Evolutionary conservation across 2,113 vertebrate genomes (phyloP), one percentile per base, ranked within the genome.

Genomic region (Mastomys natalensis): DNA sequence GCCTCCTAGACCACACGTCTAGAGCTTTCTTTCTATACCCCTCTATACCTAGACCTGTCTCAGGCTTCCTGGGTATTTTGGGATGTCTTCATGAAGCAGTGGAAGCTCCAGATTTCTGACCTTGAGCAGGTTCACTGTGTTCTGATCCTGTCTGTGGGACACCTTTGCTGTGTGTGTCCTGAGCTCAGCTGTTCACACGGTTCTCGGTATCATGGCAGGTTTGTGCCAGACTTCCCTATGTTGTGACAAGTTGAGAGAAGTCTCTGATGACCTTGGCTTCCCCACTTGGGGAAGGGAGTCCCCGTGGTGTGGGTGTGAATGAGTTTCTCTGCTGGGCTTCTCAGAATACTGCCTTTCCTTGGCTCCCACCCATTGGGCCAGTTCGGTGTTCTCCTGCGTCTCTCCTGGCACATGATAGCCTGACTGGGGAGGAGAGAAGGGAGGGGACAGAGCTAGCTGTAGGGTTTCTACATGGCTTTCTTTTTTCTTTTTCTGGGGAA

Each of bases 321-420:
- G 95, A 96, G 77, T 89, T 97, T 97, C 95, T 94, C 68, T 72
- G 90, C 76, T 45, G 91, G 93, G n/a, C 43, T 88, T 90, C 90
- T 91, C 55, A 21, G 84, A 87, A 22, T 19, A n/a, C 43, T 51
- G 26, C 40, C 24, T 68, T 40, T 87, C 62, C 85, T 72, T 51
- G 29, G 1, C 43, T 82, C 60, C 34, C 48, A 29, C 51, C 45
- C 16, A 2, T 40, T 26, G n/a, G 43, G 60, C 72, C 90, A 60
- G 34, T 2, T 4, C 4, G 4, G 62, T 72, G 37, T 6, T 29
- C 55, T 86, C 40, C 37, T 70, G 76, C 12, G 16, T 90, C 7
- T 22, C 24, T 85, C 80, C 45, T 81, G 70, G 66, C 9, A 11
- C 82, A 1, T 17, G 31, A 26, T 21, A 53, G 3, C 13, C 45